Base-by-base conservation (phyloP, 2,113 vertebrate genomes). In the Eptatretus burgeri region DNA sequence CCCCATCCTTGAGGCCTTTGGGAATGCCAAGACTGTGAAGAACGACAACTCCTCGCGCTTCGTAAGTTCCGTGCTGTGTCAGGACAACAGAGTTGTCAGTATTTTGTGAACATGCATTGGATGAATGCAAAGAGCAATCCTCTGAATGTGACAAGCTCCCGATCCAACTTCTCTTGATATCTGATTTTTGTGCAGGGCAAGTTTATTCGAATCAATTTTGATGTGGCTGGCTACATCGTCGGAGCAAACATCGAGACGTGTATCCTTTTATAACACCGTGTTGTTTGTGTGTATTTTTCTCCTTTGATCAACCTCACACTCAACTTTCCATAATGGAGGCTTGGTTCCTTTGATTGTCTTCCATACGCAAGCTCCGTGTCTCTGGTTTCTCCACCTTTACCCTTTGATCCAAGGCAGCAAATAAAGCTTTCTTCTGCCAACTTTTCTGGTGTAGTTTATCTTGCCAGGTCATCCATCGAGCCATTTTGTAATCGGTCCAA, bases 211-310 rank as follows among this genome's bases (percentile, higher is more conserved):
- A 80, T 81, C 63, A 81, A 81, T 69, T 81, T 81, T 71, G 79
- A 81, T 17, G 78, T 80, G 71, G 75, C 76, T 3, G 79, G 79
- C 51, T 81, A 80, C 67, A 81, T 81, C 14, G 79, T 81, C n/a
- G 79, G 79, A 73, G 79, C 79, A 70, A 81, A 81, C 72, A 81
- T 81, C 64, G 79, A 81, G 68, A 80, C 79, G 67, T 81, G 79
- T 81, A 80, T 81, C 79, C 74, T 79, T 75, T 63, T 14, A 2
- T 20, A 1, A 9, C 2, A 11, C 14, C 67, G 16, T 53, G 11
- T 17, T n/a, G 50, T 14, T 14, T 11, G 8, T 12, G 10, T 1
- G 16, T 41, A 62, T 51, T 50, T 52, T 12, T 51, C 65, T 13
- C 65, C 74, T 74, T 73, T 82, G 70, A 81, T 74, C 18, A 2